Percentiles rank a stretch among this genome's conserved stretches.
Conservation (phyloP, 2,888 invertebrate genomes). For the Erebia ligea region DNA sequence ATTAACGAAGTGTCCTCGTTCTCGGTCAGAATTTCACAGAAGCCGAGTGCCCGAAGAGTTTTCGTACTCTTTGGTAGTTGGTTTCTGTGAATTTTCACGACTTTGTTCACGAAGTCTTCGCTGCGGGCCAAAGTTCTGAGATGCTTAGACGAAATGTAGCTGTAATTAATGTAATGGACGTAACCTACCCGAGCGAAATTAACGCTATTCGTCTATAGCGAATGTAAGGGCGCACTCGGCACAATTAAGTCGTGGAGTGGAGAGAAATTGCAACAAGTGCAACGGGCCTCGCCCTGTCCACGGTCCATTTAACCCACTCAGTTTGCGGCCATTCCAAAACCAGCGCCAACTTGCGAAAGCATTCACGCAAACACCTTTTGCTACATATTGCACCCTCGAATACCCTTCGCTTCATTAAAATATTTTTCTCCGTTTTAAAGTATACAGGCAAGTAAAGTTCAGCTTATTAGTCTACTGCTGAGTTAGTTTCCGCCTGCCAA, state of each 20-base stretch:
- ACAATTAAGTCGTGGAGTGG: constrained; percentile 73
- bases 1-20: constrained; percentile 75
- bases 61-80: constrained; percentile 71
- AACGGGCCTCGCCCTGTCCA: constrained; percentile 65
- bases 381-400: constrained; percentile 48
- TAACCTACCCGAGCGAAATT: constrained; percentile 72
- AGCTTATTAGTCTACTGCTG: neutral
- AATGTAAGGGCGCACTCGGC: constrained; percentile 69
- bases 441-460: neutral
- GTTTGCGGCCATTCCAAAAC: constrained; percentile 60
- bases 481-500: neutral
- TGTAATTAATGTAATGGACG: constrained; percentile 82
- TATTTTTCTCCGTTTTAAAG: constrained; percentile 24
- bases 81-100: constrained; percentile 70
- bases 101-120: constrained; percentile 71
- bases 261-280: constrained; percentile 80
- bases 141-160: constrained; percentile 79
- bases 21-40: constrained; percentile 47
- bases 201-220: constrained; percentile 73
- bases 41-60: constrained; percentile 45
- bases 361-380: constrained; percentile 56
- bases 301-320: constrained; percentile 77
- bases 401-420: constrained; percentile 38
- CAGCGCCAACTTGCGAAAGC: constrained; percentile 51
- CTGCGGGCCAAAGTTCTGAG: constrained; percentile 70